These are phyloP conservation scores for Myrmecobius fasciatus DNA, from an alignment of 2,113 vertebrate species.

Conservation along the genomic window DNA sequence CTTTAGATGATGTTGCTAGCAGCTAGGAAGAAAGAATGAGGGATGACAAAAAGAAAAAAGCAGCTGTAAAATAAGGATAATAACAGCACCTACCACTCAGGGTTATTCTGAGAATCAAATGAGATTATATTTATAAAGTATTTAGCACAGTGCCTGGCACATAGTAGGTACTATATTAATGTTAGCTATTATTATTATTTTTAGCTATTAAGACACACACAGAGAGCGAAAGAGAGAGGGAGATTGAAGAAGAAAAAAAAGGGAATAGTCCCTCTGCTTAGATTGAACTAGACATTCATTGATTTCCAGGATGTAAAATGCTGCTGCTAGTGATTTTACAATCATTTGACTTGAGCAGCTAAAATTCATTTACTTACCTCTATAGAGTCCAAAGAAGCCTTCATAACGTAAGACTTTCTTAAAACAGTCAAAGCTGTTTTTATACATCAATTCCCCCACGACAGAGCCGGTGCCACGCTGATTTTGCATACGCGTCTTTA, in stretches of 20 bases:
- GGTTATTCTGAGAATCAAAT: not conserved
- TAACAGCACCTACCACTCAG: not conserved
- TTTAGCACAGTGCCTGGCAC: not conserved
- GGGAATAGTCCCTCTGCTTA: constrained; percentile 42
- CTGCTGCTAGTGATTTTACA: constrained; percentile 24
- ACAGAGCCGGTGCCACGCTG: constrained; percentile 93
- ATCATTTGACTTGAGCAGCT: not conserved
- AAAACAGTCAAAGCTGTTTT: constrained; percentile 97
- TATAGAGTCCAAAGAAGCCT: constrained; percentile 96
- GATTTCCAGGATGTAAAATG: constrained; percentile 39
- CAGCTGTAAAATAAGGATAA: not conserved
- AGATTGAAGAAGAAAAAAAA: constrained; percentile 40
- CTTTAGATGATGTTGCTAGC: constrained; percentile 20
- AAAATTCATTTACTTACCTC: constrained; percentile 87
- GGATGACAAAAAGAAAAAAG: not conserved
- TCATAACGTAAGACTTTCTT: constrained; percentile 96
- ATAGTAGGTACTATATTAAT: not conserved
- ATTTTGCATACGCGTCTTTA: constrained; percentile 99
- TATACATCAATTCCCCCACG: constrained; percentile 96
- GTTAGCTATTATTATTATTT: not conserved
- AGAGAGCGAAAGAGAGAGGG: not conserved
- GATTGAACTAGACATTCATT: not conserved
- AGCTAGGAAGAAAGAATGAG: constrained; percentile 16
- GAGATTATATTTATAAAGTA: not conserved
- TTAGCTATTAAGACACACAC: not conserved